These are phyloP conservation scores for Neotragus pygmaeus DNA, from an alignment of 2,113 vertebrate genomes.

Conservation along the genomic window DNA sequence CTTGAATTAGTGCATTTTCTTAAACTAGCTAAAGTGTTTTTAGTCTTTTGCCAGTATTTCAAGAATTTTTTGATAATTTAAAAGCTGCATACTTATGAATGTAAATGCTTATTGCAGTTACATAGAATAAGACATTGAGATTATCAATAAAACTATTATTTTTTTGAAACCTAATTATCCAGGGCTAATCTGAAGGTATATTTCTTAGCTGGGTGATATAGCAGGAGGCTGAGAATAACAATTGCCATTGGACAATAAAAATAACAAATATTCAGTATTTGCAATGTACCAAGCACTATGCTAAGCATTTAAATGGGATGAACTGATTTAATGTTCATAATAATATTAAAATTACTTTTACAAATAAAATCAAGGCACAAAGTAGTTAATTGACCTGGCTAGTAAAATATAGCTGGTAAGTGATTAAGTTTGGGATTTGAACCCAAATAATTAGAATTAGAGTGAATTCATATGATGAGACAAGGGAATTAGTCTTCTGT, in stretches of 20 bases:
- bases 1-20: background rate
- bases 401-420: background rate
- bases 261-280: background rate
- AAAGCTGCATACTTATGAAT: background rate
- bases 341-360: background rate
- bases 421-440: background rate
- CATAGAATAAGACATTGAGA: background rate
- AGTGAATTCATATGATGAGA: background rate
- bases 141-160: background rate
- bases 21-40: background rate
- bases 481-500: background rate
- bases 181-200: background rate
- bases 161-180: background rate
- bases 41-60: background rate
- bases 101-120: background rate
- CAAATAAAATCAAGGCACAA: background rate
- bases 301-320: background rate
- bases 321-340: background rate
- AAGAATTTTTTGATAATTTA: background rate
- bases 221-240: background rate
- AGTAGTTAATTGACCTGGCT: background rate
- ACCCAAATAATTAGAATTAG: background rate
- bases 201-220: background rate
- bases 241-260: background rate
- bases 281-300: background rate